Evolutionary conservation across 1,140 invertebrate genomes (phyloP).

Genomic region (Drosophila tani): DNA sequence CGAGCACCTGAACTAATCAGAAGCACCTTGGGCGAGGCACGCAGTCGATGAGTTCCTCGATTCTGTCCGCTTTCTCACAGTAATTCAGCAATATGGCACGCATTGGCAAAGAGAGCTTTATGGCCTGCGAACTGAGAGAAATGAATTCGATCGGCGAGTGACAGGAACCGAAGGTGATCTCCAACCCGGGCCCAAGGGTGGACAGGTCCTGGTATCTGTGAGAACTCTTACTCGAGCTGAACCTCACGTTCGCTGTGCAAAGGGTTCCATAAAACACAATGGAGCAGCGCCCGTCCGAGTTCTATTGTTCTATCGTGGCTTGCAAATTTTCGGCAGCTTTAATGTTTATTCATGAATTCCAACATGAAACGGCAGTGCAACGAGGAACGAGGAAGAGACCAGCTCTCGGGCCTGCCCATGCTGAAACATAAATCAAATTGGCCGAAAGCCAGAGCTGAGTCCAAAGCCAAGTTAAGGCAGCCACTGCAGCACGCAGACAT

Average conservation of each 20-base stretch:
- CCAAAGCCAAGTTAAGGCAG: slow-evolving; percentile 16
- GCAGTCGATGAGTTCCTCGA: slow-evolving; percentile 47
- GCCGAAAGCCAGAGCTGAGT: slow-evolving; percentile 32
- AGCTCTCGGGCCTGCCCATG: slow-evolving; percentile 40
- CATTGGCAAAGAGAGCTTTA: slow-evolving; percentile 1
- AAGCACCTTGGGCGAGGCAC: slow-evolving; percentile 51
- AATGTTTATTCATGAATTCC: slow-evolving; percentile 83
- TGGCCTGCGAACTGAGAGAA: slow-evolving; percentile 10
- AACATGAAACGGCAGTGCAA: slow-evolving; percentile 79
- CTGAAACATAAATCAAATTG: slow-evolving; percentile 73
- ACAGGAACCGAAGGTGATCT: slow-evolving; percentile 36
- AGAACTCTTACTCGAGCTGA: slow-evolving; percentile 63
- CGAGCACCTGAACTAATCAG: slow-evolving; percentile 76
- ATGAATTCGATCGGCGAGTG: slow-evolving; percentile 68
- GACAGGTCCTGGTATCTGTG: slow-evolving; percentile 44
- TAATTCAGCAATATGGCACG: slow-evolving; percentile 48
- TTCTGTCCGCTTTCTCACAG: slow-evolving; percentile 71
- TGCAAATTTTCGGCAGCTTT: slow-evolving; percentile 77
- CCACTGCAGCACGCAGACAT: slow-evolving; percentile 72
- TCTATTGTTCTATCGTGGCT: slow-evolving; percentile 72
- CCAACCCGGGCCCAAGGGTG: slow-evolving; percentile 23
- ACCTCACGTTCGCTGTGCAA: slow-evolving; percentile 68
- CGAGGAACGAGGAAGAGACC: slow-evolving; percentile 75
- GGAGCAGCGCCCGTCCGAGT: slow-evolving; percentile 63
- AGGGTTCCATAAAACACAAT: slow-evolving; percentile 76